phyloP scores from a whole-genome alignment of 53 echinoderm and acorn worm genomes.

The Echinometra lucunter region DNA sequence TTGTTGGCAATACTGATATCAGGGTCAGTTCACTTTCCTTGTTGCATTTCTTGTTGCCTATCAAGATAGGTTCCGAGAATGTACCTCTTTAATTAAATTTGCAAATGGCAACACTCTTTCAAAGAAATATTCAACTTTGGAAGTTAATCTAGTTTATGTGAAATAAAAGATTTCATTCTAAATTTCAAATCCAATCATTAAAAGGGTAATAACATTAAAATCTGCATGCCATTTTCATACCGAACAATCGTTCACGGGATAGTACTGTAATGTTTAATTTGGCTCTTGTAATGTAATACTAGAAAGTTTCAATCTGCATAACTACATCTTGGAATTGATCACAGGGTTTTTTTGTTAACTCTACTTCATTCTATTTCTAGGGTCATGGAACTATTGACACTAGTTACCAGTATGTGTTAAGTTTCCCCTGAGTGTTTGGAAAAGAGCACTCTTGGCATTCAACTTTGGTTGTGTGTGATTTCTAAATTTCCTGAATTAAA shows the following conservation, averaged over 20 bases:
- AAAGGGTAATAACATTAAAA: not conserved
- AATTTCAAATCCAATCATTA: not conserved
- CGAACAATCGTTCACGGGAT: not conserved
- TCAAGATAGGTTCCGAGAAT: not conserved
- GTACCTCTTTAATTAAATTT: not conserved
- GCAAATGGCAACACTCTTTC: not conserved
- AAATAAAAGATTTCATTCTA: not conserved
- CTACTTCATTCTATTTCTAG: not conserved
- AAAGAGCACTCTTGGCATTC: slow-evolving; percentile 4
- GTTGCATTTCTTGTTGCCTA: not conserved
- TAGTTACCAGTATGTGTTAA: not conserved
- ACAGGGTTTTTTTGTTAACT: not conserved
- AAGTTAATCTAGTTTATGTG: not conserved
- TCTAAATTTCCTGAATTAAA: too few relatives aligned
- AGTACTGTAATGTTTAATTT: slow-evolving; percentile 24
- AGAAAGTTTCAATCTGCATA: not conserved
- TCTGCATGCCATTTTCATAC: not conserved
- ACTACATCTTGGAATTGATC: not conserved
- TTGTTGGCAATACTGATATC: not conserved
- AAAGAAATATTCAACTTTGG: not conserved
- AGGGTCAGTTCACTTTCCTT: not conserved
- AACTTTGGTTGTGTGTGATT: not conserved
- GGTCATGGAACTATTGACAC: not conserved
- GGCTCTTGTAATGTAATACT: not conserved
- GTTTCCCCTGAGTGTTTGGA: not conserved